Conservation (phyloP, 2,888 invertebrate species). For the Drosophila longiperda region DNA sequence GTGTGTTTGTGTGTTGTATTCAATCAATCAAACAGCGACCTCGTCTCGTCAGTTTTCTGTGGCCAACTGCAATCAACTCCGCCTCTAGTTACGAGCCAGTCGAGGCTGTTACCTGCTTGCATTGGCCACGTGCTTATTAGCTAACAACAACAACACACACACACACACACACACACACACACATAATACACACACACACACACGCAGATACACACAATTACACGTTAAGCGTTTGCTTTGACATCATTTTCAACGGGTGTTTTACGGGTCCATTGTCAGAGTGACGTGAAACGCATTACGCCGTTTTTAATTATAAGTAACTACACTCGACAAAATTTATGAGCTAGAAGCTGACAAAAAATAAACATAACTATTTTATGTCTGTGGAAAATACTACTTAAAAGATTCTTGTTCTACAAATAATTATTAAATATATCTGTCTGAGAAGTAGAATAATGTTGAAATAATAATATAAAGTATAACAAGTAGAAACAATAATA, state of each 20-base stretch:
- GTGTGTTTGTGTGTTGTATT: constrained; percentile 24
- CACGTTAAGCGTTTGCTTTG: constrained; percentile 5
- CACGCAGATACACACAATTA: constrained; percentile 6
- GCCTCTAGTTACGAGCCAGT: constrained; percentile 33
- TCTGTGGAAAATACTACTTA: not conserved
- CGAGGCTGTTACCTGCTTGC: constrained; percentile 40
- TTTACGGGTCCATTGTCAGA: constrained; percentile 39
- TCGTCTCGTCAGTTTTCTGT: constrained; percentile 38
- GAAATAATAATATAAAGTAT: not conserved
- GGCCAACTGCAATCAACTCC: constrained; percentile 18
- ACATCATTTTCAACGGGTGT: constrained; percentile 9
- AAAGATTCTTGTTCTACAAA: not conserved
- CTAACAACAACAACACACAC: constrained; percentile 18
- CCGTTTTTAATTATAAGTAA: constrained; percentile 28
- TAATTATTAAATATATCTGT: not conserved
- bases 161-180: constrained; percentile 10
- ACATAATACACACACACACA: constrained; percentile 11
- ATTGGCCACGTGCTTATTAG: constrained; percentile 59
- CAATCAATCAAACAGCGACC: constrained; percentile 69
- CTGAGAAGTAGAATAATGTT: not conserved
- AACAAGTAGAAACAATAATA: no score
- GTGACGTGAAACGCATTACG: constrained; percentile 41
- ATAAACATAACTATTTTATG: not conserved
- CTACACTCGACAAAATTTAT: not conserved
- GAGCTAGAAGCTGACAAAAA: not conserved